Percentiles rank a stretch among this genome's conserved stretches.
Evolutionary conservation across 2,113 vertebrate species (phyloP).

Genomic region (Falco punctatus): DNA sequence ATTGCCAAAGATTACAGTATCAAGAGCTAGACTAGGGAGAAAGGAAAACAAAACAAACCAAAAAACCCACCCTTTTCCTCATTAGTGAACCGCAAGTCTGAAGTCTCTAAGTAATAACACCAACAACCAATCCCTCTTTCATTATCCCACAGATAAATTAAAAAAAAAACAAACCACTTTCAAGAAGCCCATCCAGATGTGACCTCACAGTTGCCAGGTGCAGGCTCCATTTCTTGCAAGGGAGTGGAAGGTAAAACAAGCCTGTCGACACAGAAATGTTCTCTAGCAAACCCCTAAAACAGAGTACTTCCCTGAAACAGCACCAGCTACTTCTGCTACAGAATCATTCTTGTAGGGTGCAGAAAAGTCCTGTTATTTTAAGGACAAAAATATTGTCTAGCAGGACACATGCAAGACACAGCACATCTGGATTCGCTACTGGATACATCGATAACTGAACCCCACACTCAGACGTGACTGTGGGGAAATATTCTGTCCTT

Average conservation of each 20-base stretch:
- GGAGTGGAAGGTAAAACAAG: background rate
- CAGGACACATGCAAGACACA: background rate
- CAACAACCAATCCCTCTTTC: too few species aligned
- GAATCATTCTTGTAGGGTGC: background rate
- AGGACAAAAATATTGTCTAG: background rate
- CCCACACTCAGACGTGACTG: too few species aligned
- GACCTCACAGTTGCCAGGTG: too few species aligned
- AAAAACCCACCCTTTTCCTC: background rate
- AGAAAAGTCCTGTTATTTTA: background rate
- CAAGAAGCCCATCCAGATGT: background rate
- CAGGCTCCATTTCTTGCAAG: fast-evolving
- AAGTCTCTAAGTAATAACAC: background rate
- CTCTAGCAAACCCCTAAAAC: background rate
- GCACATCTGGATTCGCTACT: background rate
- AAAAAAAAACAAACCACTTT: background rate
- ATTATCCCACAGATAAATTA: too few species aligned
- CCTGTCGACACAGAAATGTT: fast-evolving
- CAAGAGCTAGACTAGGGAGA: background rate
- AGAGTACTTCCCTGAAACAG: background rate
- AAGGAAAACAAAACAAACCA: too few species aligned
- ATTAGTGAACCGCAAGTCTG: background rate
- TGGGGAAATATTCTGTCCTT: too few species aligned
- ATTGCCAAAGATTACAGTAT: background rate
- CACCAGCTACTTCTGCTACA: background rate
- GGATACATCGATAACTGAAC: background rate